Percentiles rank a stretch among this genome's conserved stretches.
phyloP scores from a whole-genome alignment of 1,140 invertebrate genomes.

The Battus philenor region DNA sequence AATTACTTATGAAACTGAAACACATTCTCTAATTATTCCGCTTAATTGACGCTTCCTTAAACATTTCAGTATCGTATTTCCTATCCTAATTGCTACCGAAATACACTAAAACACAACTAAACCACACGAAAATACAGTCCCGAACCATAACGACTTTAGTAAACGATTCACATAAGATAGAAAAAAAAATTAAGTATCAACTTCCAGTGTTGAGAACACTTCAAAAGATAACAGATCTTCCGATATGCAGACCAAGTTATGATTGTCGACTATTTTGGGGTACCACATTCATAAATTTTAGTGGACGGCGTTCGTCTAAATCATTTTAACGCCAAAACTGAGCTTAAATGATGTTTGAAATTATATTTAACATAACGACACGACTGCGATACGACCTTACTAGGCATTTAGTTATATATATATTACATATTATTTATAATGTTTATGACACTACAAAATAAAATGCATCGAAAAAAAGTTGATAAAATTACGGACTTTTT shows the following conservation, averaged over 20 bases:
- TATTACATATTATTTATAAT: no score
- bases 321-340: constrained; percentile 62
- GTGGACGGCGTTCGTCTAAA: constrained; percentile 41
- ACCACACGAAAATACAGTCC: constrained; percentile 28
- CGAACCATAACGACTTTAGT: constrained; percentile 35
- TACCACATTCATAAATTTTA: constrained; percentile 45
- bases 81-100: constrained; percentile 41
- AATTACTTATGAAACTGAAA: constrained; percentile 13
- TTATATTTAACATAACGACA: constrained; percentile 22
- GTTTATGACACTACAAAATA: no score
- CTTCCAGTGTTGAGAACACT: constrained; percentile 7
- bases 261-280: constrained; percentile 40
- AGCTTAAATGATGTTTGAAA: constrained; percentile 32
- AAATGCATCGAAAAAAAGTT: no score
- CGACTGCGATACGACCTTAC: constrained; percentile 18
- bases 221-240: background rate
- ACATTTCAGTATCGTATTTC: constrained; percentile 32
- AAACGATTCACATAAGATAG: constrained; percentile 34
- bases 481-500: no score
- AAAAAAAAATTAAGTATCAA: constrained; percentile 19
- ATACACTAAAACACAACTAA: constrained; percentile 34
- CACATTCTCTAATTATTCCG: constrained; percentile 26
- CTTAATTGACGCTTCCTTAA: constrained; percentile 29
- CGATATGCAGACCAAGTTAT: constrained; percentile 21
- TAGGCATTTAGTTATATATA: no score